Conservation (phyloP, 2,888 invertebrate genomes). For the Thecocarcelia acutangulata region DNA sequence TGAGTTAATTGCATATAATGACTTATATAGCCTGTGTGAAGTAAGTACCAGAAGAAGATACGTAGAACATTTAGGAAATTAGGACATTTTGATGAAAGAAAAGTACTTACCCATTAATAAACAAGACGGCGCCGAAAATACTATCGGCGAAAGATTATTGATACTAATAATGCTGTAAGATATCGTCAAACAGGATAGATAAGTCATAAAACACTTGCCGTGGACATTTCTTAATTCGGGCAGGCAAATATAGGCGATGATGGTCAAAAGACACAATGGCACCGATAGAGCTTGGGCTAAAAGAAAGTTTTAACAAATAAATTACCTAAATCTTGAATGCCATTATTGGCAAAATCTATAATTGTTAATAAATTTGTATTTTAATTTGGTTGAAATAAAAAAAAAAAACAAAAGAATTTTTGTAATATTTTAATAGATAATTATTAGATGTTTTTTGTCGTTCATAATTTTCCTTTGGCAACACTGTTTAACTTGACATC, state of each 20-base stretch:
- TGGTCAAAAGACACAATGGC: conserved; percentile 35
- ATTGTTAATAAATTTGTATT: too few relatives aligned
- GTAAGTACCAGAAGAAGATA: too few relatives aligned
- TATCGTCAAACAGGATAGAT: conserved; percentile 20
- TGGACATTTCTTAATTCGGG: conserved; percentile 25
- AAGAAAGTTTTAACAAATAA: conserved; percentile 2
- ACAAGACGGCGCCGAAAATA: conserved; percentile 22
- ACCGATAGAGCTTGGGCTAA: conserved; percentile 44
- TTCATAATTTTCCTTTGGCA: too few relatives aligned
- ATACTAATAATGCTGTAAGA: conserved; percentile 43
- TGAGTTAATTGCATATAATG: conserved; percentile 51
- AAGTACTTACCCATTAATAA: conserved; percentile 35
- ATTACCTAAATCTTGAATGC: not conserved
- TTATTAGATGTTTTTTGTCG: too few relatives aligned
- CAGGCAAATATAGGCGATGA: conserved; percentile 30
- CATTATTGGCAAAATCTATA: too few relatives aligned
- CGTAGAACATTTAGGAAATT: too few relatives aligned
- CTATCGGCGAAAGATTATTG: conserved; percentile 32
- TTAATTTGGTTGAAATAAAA: too few relatives aligned
- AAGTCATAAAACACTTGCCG: conserved; percentile 53
- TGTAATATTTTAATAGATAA: too few relatives aligned
- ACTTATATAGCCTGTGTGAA: conserved; percentile 42
- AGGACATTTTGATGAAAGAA: too few relatives aligned
- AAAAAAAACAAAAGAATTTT: too few relatives aligned
- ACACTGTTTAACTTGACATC: too few relatives aligned